Evolutionary conservation across 2,797 vertebrate genomes (phyloP).

Genomic region (Pseudotriccus pelzelni): DNA sequence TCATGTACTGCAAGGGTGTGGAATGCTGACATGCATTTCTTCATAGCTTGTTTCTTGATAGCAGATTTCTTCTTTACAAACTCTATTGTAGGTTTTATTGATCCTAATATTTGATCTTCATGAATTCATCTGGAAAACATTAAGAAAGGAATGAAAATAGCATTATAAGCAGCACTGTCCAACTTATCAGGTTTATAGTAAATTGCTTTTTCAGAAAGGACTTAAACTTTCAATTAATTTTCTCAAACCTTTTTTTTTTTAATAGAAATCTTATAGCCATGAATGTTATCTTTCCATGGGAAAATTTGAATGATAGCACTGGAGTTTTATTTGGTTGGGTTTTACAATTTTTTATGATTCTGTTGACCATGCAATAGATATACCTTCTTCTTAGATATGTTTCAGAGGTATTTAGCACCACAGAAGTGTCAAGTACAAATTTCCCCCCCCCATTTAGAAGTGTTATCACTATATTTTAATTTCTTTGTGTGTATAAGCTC

Average conservation of each 20-base stretch:
- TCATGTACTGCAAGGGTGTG: background rate
- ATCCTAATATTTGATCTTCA: constrained; percentile 11
- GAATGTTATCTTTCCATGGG: background rate
- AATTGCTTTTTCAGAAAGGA: background rate
- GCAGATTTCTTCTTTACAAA: background rate
- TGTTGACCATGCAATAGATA: background rate
- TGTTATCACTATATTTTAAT: background rate
- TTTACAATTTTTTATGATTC: background rate
- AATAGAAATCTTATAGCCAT: background rate
- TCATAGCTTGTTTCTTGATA: background rate
- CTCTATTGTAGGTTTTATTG: constrained; percentile 45
- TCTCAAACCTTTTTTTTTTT: background rate
- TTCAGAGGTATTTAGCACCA: background rate
- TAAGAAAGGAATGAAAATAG: constrained; percentile 18
- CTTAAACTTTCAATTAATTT: background rate
- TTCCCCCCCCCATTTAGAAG: background rate
- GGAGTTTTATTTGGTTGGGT: background rate
- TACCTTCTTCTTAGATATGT: background rate
- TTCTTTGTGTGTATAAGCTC: background rate
- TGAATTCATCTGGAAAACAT: background rate
- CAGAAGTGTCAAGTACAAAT: background rate
- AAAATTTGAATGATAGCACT: background rate
- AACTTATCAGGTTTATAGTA: background rate
- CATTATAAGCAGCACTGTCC: background rate
- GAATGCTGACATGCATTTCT: background rate